phyloP scores from a whole-genome alignment of 2,113 vertebrate genomes.

The Coptodon rendalli region DNA sequence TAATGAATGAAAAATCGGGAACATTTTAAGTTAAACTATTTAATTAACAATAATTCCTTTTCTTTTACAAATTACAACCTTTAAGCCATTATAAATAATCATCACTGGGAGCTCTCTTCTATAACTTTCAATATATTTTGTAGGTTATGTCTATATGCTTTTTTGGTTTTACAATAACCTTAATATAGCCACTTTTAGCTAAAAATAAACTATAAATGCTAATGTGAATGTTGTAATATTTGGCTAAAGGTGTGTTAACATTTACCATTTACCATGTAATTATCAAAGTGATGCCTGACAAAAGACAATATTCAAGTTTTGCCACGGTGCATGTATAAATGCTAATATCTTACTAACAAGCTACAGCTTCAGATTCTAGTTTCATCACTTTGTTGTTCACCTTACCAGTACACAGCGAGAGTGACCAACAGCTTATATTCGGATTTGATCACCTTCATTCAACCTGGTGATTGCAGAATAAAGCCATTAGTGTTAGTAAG shows the following conservation, averaged over 20 bases:
- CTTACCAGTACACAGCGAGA: slow-evolving; percentile 49
- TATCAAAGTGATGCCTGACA: not conserved
- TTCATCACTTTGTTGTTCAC: not conserved
- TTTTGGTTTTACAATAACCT: not conserved
- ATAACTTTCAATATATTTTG: not conserved
- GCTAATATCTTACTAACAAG: not conserved
- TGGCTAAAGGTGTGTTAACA: not conserved
- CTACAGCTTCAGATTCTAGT: not conserved
- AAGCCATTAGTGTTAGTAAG: not conserved
- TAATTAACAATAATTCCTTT: not conserved
- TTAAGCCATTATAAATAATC: not conserved
- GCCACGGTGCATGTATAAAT: not conserved
- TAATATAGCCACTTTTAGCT: not conserved
- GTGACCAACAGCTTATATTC: slow-evolving; percentile 53
- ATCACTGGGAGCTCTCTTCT: not conserved
- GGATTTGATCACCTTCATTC: slow-evolving; percentile 71
- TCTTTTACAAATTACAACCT: not conserved
- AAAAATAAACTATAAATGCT: not conserved
- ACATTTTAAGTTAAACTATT: not conserved
- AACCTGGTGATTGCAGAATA: slow-evolving; percentile 63
- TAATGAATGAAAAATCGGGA: not conserved
- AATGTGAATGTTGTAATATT: not conserved
- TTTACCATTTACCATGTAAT: not conserved
- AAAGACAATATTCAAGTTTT: not conserved
- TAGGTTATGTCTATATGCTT: not conserved